phyloP scores from a whole-genome alignment of 2,797 vertebrate genomes.

The Phoxinus dragarum region DNA sequence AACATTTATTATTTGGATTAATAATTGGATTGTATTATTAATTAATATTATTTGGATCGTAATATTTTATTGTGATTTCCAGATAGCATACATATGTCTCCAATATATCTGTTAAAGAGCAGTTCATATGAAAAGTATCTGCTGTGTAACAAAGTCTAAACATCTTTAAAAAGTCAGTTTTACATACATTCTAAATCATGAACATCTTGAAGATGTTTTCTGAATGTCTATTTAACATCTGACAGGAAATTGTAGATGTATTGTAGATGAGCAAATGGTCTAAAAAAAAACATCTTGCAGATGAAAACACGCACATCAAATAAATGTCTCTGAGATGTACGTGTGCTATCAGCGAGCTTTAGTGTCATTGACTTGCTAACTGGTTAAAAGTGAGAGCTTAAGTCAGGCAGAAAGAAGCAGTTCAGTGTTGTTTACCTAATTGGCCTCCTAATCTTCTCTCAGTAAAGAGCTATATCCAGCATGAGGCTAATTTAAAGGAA shows the following conservation, averaged over 20 bases:
- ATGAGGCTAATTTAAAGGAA: slow-evolving; percentile 15
- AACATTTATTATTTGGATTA: neutral
- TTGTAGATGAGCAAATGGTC: neutral
- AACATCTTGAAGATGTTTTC: neutral
- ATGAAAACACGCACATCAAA: neutral
- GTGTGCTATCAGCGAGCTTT: neutral
- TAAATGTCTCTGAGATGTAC: neutral
- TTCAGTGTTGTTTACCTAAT: slow-evolving; percentile 11
- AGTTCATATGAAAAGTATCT: too few species aligned
- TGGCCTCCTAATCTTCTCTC: slow-evolving; percentile 18
- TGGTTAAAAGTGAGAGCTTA: neutral
- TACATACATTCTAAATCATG: neutral
- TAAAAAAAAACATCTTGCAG: neutral
- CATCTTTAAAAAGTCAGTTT: too few species aligned
- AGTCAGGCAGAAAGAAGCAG: neutral
- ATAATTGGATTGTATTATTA: too few species aligned
- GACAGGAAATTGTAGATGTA: neutral
- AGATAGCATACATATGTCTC: too few species aligned
- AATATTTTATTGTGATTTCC: neutral
- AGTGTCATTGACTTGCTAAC: slow-evolving; percentile 9
- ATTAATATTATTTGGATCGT: neutral
- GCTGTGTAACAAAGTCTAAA: neutral
- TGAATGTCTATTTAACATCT: neutral
- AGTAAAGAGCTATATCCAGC: neutral
- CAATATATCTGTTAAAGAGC: too few species aligned